phyloP scores from a whole-genome alignment of 2,113 vertebrate genomes.

The Cinclus cinclus region DNA sequence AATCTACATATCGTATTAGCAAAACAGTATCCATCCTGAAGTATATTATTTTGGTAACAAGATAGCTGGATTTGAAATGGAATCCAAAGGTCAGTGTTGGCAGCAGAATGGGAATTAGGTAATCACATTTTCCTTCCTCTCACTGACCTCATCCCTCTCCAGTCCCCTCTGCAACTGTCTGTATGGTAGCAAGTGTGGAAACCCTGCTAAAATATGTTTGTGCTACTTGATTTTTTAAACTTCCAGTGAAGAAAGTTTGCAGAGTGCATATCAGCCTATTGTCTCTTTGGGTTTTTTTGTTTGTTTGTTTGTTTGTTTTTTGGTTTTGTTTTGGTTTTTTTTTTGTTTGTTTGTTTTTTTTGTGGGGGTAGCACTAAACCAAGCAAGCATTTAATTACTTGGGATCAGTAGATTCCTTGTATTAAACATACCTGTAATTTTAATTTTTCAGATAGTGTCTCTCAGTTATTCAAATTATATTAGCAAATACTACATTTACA shows the following conservation, averaged over 20 bases:
- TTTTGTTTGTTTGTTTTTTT: no score
- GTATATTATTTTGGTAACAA: conserved; percentile 48
- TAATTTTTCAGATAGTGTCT: not conserved
- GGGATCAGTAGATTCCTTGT: not conserved
- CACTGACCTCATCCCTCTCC: conserved; percentile 30
- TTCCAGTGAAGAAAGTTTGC: not conserved
- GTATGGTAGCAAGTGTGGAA: not conserved
- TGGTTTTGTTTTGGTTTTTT: no score
- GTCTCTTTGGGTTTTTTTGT: no score
- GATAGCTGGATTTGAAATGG: conserved; percentile 48
- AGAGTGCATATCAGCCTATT: not conserved
- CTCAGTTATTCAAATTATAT: not conserved
- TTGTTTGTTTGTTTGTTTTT: no score
- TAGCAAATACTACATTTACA: not conserved
- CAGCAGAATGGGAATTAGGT: conserved; percentile 18
- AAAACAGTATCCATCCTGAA: not conserved
- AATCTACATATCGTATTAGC: conserved; percentile 47
- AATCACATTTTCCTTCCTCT: conserved; percentile 41
- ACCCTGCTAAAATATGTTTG: not conserved
- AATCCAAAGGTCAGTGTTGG: conserved; percentile 56
- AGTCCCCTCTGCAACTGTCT: not conserved
- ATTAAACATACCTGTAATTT: not conserved
- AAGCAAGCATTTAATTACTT: not conserved
- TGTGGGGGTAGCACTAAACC: not conserved
- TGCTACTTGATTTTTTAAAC: not conserved